Conservation (phyloP, 2,888 invertebrate species). For the Drosophila conformis region DNA sequence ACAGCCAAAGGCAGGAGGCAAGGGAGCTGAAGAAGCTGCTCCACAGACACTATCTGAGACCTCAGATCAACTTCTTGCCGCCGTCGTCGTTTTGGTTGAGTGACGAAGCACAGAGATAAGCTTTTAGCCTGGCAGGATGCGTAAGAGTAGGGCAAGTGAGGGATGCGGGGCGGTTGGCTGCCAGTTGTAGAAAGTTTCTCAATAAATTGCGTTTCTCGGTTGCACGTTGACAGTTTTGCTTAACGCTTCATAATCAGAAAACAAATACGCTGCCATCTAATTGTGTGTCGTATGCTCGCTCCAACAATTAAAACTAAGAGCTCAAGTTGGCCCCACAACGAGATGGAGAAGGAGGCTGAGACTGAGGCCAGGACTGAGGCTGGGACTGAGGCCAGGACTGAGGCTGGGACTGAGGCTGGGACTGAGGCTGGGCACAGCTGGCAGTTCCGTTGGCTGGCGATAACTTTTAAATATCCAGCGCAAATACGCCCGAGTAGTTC, state of each 20-base stretch:
- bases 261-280: slow-evolving; percentile 83
- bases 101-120: slow-evolving; percentile 81
- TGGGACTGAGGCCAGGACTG: background rate
- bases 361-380: background rate
- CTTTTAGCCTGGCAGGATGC: slow-evolving; percentile 58
- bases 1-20: slow-evolving; percentile 24
- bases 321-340: slow-evolving; percentile 46
- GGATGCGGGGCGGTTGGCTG: slow-evolving; percentile 17
- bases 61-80: slow-evolving; percentile 75
- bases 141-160: background rate
- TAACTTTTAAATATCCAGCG: slow-evolving; percentile 64
- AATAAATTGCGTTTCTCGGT: slow-evolving; percentile 81
- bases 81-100: slow-evolving; percentile 68
- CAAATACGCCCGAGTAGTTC: slow-evolving; percentile 65
- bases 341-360: background rate
- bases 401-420: background rate
- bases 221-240: slow-evolving; percentile 84
- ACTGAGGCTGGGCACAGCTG: slow-evolving; percentile 45
- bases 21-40: slow-evolving; percentile 8
- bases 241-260: slow-evolving; percentile 85
- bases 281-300: slow-evolving; percentile 65
- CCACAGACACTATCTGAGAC: slow-evolving; percentile 64
- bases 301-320: slow-evolving; percentile 70
- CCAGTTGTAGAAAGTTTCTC: slow-evolving; percentile 74
- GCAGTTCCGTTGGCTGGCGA: slow-evolving; percentile 54